phyloP scores from a whole-genome alignment of 2,797 vertebrate genomes.

The Smutsia gigantea region DNA sequence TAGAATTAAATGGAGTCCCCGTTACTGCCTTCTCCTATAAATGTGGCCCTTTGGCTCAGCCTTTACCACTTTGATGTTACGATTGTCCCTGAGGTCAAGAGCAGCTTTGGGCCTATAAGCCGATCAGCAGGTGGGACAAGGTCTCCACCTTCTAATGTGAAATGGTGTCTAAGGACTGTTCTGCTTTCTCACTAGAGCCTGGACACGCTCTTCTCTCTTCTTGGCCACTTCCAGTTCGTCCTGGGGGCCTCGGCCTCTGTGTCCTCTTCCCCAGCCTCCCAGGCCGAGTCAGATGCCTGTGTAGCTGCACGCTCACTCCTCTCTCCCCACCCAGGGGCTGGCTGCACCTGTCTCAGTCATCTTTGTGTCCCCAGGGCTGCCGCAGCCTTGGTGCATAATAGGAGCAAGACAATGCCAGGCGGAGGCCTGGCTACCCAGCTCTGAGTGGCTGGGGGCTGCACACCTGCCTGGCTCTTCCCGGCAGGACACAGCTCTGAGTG shows the following conservation, averaged over 20 bases:
- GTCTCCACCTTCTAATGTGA: too few relatives aligned
- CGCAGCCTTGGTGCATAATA: background rate
- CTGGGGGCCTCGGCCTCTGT: background rate
- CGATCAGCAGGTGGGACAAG: background rate
- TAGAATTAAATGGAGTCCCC: too few relatives aligned
- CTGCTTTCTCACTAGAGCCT: background rate
- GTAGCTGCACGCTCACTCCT: too few relatives aligned
- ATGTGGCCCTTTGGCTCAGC: background rate
- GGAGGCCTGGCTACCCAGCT: too few relatives aligned
- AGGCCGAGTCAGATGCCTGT: background rate
- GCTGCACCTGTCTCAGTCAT: background rate
- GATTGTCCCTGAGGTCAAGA: background rate
- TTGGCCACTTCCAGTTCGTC: background rate
- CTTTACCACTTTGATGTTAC: background rate
- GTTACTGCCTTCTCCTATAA: background rate
- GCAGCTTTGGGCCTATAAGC: background rate
- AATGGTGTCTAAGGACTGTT: fast-evolving
- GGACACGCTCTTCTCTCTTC: background rate
- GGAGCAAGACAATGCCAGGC: background rate
- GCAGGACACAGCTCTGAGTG: background rate
- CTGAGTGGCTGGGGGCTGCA: fast-evolving
- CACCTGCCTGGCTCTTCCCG: background rate
- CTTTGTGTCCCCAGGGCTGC: too few relatives aligned
- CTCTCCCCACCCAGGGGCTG: background rate
- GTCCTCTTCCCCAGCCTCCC: background rate